Evolutionary conservation across 2,113 vertebrate species (phyloP), one percentile per base, ranked within the genome.

Genomic region (Crotophaga sulcirostris): DNA sequence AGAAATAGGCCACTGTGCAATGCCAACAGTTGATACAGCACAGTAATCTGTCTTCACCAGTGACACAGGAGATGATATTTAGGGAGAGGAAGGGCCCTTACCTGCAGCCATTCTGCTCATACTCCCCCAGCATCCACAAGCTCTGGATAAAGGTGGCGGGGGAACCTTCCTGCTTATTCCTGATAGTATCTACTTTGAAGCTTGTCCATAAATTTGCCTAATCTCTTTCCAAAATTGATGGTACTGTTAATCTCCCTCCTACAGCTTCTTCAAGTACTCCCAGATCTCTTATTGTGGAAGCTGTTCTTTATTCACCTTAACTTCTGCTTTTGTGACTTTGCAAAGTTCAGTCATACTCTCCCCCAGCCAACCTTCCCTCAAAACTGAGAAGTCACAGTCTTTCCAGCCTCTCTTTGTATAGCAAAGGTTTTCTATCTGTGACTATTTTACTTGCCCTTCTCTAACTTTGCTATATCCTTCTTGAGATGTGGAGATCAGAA

Each of bases 1-100:
- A 91, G 73, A 60, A 72, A 34, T 38, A 33, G 33, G 73, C 64
- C 69, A 45, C 64, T 81, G 84, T 63, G 80, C 87, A n/a, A 47
- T 0, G 4, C 36, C 77, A 62, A 2, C 11, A 70, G 69, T 51
- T 2, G 1, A 38, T 33, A 52, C 0, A 70, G 62, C 52, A 44
- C 28, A 26, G 84, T 55, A 42, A 59, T 66, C 40, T 81, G 45
- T 66, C 68, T 38, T 54, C n/a, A 38, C 21, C 8, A 12, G 45
- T n/a, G 40, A n/a, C 55, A 11, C 42, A 23, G 52, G 17, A 63
- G 23, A 77, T 42, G 59, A 6, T 33, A 33, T 34, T 67, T 67
- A 62, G 38, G 51, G 64, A 81, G 29, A 59, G 28, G 42, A 67
- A 16, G 16, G 20, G 29, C 38, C 34, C 10, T 49, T 33, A 8